phyloP scores from a whole-genome alignment of 2,113 vertebrate species.

The Dipodomys spectabilis region DNA sequence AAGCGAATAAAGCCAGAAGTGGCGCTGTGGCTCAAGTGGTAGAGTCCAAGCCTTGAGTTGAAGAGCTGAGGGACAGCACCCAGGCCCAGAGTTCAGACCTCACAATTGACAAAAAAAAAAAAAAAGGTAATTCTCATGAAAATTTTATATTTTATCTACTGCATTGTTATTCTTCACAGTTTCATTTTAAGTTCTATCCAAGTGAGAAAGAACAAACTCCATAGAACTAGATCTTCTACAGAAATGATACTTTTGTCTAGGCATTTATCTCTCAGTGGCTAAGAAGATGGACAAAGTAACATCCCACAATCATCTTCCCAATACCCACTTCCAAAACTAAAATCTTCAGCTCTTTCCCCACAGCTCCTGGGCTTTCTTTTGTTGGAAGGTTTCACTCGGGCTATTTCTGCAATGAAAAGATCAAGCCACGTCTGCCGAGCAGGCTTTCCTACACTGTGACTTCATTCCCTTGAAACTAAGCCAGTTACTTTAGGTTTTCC shows the following conservation, averaged over 20 bases:
- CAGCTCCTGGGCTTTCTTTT: conserved; percentile 20
- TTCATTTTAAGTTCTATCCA: background rate
- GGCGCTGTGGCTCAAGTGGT: too few species aligned
- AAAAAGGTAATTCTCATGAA: too few species aligned
- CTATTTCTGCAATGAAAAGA: conserved; percentile 33
- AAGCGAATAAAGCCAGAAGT: too few species aligned
- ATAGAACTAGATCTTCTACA: background rate
- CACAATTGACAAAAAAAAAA: too few species aligned
- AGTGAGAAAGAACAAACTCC: background rate
- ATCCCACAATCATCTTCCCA: background rate
- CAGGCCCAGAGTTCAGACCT: too few species aligned
- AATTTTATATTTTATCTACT: too few species aligned
- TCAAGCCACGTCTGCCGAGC: conserved; percentile 21
- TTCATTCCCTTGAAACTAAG: conserved; percentile 56
- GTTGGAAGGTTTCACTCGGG: conserved; percentile 45
- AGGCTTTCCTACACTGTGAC: conserved; percentile 43
- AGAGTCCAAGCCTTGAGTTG: too few species aligned
- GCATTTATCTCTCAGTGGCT: background rate
- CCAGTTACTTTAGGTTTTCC: conserved; percentile 61
- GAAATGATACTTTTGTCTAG: conserved; percentile 41
- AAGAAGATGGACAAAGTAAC: conserved; percentile 10
- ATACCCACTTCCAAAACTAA: background rate
- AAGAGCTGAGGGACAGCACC: too few species aligned
- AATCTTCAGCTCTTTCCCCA: background rate
- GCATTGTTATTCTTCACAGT: background rate